phyloP scores from a whole-genome alignment of 2,797 vertebrate species.

The Sebastes kiyomatsui region DNA sequence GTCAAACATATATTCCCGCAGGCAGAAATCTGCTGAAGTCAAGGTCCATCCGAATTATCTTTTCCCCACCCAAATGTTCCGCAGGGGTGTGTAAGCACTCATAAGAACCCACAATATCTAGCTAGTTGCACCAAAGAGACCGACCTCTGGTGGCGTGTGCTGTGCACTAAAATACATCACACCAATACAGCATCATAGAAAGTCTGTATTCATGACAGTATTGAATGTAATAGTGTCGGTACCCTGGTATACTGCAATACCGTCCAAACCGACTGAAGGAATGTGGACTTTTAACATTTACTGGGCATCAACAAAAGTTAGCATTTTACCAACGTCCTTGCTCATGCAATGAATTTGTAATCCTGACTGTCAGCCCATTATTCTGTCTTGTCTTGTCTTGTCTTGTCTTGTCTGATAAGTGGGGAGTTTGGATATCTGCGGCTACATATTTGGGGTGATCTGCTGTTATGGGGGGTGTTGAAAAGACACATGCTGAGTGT shows the following conservation, averaged over 20 bases:
- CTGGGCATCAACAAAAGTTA: not conserved
- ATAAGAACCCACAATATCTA: too few species aligned
- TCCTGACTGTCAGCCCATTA: not conserved
- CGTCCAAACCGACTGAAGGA: too few species aligned
- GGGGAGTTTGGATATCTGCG: constrained; percentile 15
- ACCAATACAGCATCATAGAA: too few species aligned
- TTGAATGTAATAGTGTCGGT: not conserved
- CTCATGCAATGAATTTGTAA: not conserved
- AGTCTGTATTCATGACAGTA: not conserved
- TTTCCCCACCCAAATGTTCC: too few species aligned
- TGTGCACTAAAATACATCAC: too few species aligned
- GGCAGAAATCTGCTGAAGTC: too few species aligned
- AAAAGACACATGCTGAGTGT: constrained; percentile 51
- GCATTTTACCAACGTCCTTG: not conserved
- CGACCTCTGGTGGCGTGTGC: too few species aligned
- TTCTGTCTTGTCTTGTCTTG: not conserved
- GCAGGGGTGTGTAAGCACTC: too few species aligned
- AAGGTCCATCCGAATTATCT: fast-evolving
- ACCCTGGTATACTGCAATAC: too few species aligned
- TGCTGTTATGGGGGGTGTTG: constrained; percentile 22
- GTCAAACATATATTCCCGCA: too few species aligned
- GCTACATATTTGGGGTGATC: constrained; percentile 12
- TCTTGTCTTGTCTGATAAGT: not conserved
- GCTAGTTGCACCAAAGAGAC: too few species aligned
- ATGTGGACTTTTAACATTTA: too few species aligned